Evolutionary conservation across 2,888 invertebrate genomes (phyloP).

Genomic region (Amitus sp.): DNA sequence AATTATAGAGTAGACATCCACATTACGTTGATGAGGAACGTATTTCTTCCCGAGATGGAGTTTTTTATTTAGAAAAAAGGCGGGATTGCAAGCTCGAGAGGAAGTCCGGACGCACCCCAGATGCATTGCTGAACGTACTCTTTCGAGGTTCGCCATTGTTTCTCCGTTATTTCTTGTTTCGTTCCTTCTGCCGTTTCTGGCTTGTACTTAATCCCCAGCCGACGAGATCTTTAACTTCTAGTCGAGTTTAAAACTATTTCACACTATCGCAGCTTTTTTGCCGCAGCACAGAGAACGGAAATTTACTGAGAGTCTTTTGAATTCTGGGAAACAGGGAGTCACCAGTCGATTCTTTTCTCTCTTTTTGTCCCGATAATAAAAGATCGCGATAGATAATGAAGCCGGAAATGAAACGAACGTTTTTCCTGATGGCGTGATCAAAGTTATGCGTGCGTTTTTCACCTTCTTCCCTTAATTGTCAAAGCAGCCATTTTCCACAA

Average conservation of each 20-base stretch:
- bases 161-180: conserved; percentile 23
- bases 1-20: too few species aligned
- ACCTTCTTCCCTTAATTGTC: background rate
- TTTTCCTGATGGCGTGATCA: background rate
- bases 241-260: conserved; percentile 26
- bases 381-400: conserved; percentile 26
- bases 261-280: conserved; percentile 17
- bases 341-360: conserved; percentile 18
- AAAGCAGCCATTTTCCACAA: conserved; percentile 3
- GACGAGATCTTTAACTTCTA: conserved; percentile 16
- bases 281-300: conserved; percentile 20
- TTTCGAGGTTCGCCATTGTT: conserved; percentile 18
- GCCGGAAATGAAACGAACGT: conserved; percentile 17
- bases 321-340: conserved; percentile 18
- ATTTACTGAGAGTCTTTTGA: conserved; percentile 30
- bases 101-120: conserved; percentile 30
- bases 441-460: background rate
- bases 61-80: background rate
- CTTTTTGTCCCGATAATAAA: conserved; percentile 10
- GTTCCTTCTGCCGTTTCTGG: background rate
- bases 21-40: background rate
- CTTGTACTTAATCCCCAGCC: conserved; percentile 22
- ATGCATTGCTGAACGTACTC: conserved; percentile 26
- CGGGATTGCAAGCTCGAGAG: conserved; percentile 13
- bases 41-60: background rate